phyloP scores from a whole-genome alignment of 2,113 vertebrate genomes.

The Spermophilus dauricus region DNA sequence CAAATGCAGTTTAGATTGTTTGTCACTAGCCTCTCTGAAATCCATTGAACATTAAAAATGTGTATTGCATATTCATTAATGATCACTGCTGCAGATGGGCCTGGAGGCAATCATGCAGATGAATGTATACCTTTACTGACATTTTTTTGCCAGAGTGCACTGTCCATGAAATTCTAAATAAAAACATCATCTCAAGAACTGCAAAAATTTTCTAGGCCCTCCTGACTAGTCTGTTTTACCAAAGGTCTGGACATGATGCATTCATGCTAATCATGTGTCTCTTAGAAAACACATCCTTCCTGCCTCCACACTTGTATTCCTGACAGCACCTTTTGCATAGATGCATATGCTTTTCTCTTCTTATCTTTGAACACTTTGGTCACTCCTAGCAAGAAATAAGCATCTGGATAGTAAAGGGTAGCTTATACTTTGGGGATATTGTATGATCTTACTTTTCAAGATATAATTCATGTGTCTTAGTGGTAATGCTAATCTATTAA shows the following conservation, averaged over 20 bases:
- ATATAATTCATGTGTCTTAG: neutral
- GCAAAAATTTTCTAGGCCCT: conserved; percentile 70
- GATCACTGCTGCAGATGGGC: conserved; percentile 73
- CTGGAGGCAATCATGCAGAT: conserved; percentile 79
- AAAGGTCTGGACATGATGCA: conserved; percentile 53
- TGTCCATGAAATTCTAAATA: conserved; percentile 78
- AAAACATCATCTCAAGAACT: conserved; percentile 71
- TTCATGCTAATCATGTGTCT: conserved; percentile 66
- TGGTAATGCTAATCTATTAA: conserved; percentile 19
- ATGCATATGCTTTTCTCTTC: neutral
- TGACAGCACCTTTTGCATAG: neutral
- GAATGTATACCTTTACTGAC: conserved; percentile 63
- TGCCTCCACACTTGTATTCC: neutral
- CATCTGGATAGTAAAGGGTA: neutral
- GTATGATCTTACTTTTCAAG: conserved; percentile 6
- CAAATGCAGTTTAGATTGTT: conserved; percentile 55
- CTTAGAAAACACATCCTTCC: conserved; percentile 33
- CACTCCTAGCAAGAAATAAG: neutral
- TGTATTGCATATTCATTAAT: conserved; percentile 75
- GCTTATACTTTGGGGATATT: neutral
- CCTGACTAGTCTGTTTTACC: conserved; percentile 62
- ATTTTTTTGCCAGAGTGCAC: conserved; percentile 74
- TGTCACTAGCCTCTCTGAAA: conserved; percentile 77
- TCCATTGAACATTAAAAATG: conserved; percentile 76
- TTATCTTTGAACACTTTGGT: conserved; percentile 8